Conservation (phyloP, 2,113 vertebrate genomes). For the Perognathus longimembris region DNA sequence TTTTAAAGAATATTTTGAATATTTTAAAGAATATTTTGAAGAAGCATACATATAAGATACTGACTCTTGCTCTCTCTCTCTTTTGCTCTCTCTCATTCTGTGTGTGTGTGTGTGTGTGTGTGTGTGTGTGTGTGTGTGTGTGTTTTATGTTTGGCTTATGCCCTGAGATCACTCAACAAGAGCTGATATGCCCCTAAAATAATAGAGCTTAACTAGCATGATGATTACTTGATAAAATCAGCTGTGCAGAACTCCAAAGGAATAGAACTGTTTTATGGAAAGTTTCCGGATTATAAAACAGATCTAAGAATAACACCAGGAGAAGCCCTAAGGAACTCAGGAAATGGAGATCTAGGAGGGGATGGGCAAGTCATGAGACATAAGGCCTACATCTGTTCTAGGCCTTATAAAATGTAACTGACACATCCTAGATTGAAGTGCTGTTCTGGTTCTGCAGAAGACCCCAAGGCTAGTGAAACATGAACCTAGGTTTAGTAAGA, state of each 20-base stretch:
- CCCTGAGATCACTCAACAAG: constrained; percentile 24
- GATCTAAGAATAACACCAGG: neutral
- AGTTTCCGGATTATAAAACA: constrained; percentile 18
- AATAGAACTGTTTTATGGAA: neutral
- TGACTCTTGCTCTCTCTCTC: too few relatives aligned
- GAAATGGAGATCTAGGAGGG: neutral
- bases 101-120: neutral
- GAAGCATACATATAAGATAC: too few relatives aligned
- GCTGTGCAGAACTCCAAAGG: neutral
- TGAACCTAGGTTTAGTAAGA: neutral
- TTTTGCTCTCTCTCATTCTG: too few relatives aligned
- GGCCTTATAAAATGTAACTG: neutral
- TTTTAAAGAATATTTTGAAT: constrained; percentile 11
- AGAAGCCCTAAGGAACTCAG: neutral
- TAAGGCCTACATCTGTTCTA: neutral
- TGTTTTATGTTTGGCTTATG: constrained; percentile 14
- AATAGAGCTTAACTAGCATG: constrained; percentile 5
- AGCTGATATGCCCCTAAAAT: neutral
- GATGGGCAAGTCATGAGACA: neutral
- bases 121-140: neutral
- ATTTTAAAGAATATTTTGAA: too few relatives aligned
- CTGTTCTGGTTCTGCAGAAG: neutral
- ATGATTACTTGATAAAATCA: constrained; percentile 28
- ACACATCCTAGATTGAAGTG: neutral
- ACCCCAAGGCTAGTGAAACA: neutral